Evolutionary conservation across 2,888 invertebrate species (phyloP).

Genomic region (Arge pagana): DNA sequence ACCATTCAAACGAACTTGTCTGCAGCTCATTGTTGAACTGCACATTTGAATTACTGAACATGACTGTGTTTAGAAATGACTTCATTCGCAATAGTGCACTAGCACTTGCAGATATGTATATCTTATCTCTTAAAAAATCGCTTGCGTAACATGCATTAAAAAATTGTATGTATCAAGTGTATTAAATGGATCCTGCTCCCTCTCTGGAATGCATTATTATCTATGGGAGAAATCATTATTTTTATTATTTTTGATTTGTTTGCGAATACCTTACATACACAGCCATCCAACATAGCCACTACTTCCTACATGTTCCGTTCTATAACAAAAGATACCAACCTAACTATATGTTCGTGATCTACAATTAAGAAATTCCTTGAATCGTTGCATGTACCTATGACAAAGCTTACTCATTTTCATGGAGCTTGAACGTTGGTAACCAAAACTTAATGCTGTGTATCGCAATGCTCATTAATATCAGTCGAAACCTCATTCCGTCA

Average conservation of each 20-base stretch:
- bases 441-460: conserved; percentile 10
- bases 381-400: conserved; percentile 4
- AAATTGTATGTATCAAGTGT: conserved; percentile 6
- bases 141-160: too few species aligned
- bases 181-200: neutral
- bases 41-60: too few species aligned
- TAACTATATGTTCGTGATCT: neutral
- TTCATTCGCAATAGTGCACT: too few species aligned
- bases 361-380: neutral
- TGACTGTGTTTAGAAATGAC: neutral
- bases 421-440: conserved; percentile 4
- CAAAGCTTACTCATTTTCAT: conserved; percentile 6
- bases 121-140: too few species aligned
- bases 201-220: neutral
- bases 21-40: too few species aligned
- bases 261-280: conserved; percentile 18
- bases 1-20: too few species aligned
- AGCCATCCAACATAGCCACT: conserved; percentile 14
- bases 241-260: conserved; percentile 21
- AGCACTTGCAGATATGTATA: too few species aligned
- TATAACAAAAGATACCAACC: conserved; percentile 1
- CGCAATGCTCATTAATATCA: neutral
- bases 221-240: conserved; percentile 6
- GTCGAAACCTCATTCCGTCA: conserved; percentile 9
- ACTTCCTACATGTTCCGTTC: neutral